phyloP scores from a whole-genome alignment of 2,888 invertebrate genomes.

The Synergus japonicus region DNA sequence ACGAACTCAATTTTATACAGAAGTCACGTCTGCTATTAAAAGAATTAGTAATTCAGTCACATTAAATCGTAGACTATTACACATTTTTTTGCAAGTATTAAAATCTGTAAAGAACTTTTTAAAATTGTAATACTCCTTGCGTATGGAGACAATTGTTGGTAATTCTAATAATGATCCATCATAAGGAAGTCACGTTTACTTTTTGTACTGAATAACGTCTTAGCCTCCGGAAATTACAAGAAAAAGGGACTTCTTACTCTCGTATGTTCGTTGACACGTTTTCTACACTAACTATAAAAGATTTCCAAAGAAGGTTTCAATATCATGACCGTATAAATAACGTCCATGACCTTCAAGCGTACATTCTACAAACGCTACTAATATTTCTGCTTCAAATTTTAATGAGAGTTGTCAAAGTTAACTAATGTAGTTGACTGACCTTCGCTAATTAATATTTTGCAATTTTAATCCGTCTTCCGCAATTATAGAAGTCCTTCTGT shows the following conservation, averaged over 20 bases:
- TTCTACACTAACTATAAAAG: neutral
- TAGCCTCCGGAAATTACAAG: neutral
- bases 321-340: neutral
- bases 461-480: neutral
- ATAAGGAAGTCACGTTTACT: too few species aligned
- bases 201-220: neutral
- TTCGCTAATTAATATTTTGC: too few species aligned
- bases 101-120: neutral
- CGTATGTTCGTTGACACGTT: neutral
- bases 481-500: too few species aligned
- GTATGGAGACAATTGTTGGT: neutral
- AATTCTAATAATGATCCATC: too few species aligned
- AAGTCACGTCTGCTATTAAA: neutral
- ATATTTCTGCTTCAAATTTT: neutral
- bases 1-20: neutral
- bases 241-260: neutral
- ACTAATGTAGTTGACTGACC: too few species aligned
- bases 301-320: neutral
- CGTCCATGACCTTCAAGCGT: neutral
- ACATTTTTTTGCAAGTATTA: neutral
- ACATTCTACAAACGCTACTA: neutral
- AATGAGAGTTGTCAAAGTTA: neutral
- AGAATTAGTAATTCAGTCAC: slow-evolving; percentile 1
- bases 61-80: neutral
- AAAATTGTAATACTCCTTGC: neutral